phyloP scores from a whole-genome alignment of 2,113 vertebrate species.

The Anser cygnoides region DNA sequence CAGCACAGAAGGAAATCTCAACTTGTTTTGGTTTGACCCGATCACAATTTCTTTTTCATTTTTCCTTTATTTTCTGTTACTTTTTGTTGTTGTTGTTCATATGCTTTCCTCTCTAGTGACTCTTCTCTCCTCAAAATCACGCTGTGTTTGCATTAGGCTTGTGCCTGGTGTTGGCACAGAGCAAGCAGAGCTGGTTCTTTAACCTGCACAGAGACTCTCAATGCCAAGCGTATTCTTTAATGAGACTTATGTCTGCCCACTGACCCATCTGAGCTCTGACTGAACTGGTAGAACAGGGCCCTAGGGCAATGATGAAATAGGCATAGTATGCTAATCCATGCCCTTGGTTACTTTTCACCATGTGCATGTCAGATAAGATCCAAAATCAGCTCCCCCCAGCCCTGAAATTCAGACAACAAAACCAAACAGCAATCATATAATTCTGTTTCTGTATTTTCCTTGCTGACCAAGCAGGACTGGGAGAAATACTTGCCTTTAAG shows the following conservation, averaged over 20 bases:
- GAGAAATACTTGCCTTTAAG: not conserved
- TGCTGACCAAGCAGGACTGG: not conserved
- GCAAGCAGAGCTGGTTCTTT: constrained; percentile 12
- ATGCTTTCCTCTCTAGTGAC: not conserved
- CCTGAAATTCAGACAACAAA: not conserved
- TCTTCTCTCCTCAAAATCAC: not conserved
- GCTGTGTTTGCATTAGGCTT: not conserved
- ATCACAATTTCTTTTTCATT: not conserved
- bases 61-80: not conserved
- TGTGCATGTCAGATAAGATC: not conserved
- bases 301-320: not conserved
- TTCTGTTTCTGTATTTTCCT: not conserved
- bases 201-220: constrained; percentile 23
- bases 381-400: not conserved
- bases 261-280: constrained; percentile 19
- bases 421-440: not conserved
- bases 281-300: not conserved
- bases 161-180: not conserved
- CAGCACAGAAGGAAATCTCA: not conserved
- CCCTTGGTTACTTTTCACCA: not conserved
- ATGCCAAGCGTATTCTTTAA: constrained; percentile 21
- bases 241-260: not conserved
- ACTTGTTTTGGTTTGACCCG: not conserved
- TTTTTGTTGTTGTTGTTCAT: not conserved
- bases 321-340: constrained; percentile 3